phyloP scores from a whole-genome alignment of 2,797 vertebrate genomes.

The Myotis findleyi region DNA sequence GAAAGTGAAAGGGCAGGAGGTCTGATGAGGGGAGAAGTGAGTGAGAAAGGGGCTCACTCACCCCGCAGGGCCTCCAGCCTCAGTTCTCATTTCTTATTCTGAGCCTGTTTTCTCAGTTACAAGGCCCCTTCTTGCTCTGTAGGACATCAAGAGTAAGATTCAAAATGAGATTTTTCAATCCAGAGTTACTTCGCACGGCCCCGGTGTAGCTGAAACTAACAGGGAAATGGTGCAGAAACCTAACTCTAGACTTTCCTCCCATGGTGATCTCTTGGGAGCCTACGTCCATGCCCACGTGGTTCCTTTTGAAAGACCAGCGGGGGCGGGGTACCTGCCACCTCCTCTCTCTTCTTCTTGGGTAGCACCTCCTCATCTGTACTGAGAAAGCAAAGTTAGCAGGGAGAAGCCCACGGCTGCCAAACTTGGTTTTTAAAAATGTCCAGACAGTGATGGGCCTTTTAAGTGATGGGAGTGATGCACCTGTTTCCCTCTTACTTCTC shows the following conservation, averaged over 20 bases:
- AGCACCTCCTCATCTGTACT: not conserved
- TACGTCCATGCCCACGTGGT: accelerated
- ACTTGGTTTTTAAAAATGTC: not conserved
- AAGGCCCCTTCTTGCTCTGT: not conserved
- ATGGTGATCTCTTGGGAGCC: accelerated
- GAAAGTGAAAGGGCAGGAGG: not conserved
- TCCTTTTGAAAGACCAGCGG: not conserved
- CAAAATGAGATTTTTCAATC: not conserved
- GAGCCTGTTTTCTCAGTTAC: not conserved
- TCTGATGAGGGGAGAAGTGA: accelerated
- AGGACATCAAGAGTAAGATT: not conserved
- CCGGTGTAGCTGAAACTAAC: no score
- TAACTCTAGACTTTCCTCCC: not conserved
- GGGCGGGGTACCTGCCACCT: not conserved
- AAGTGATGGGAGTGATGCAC: accelerated
- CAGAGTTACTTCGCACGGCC: no score
- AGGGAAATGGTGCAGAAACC: not conserved
- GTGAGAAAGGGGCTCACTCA: not conserved
- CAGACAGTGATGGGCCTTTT: not conserved
- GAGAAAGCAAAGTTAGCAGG: not conserved
- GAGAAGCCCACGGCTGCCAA: not conserved
- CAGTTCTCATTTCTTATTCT: not conserved
- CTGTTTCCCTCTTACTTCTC: conserved; percentile 46
- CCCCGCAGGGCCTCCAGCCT: not conserved
- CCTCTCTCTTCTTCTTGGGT: not conserved